Percentiles rank a stretch among this genome's conserved stretches.
Evolutionary conservation across 2,888 invertebrate genomes (phyloP).

Genomic region (Zonitis immaculata): DNA sequence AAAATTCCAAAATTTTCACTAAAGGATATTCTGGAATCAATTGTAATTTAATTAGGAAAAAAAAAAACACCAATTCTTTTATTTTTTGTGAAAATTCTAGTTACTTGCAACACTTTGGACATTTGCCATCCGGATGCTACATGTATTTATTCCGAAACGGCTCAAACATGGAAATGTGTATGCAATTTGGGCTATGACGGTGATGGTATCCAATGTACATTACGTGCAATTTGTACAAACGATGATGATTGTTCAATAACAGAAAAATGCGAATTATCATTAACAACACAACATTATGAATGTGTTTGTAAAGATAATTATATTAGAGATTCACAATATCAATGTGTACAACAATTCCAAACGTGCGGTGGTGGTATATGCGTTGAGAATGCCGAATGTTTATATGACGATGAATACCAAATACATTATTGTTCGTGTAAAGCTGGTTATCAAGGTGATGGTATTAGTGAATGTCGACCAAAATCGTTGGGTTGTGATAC

Average conservation of each 20-base stretch:
- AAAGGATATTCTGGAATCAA: slow-evolving; percentile 46
- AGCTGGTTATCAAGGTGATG: slow-evolving; percentile 74
- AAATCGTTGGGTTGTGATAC: slow-evolving; percentile 65
- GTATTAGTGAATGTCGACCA: slow-evolving; percentile 59
- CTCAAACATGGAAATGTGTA: slow-evolving; percentile 60
- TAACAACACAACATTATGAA: slow-evolving; percentile 57
- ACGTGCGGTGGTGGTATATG: slow-evolving; percentile 62
- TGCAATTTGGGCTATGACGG: slow-evolving; percentile 84
- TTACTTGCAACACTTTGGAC: slow-evolving; percentile 63
- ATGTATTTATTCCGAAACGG: slow-evolving; percentile 60
- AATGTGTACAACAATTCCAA: slow-evolving; percentile 55
- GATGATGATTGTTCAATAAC: slow-evolving; percentile 64
- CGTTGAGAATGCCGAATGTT: slow-evolving; percentile 67
- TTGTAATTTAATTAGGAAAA: slow-evolving; percentile 26
- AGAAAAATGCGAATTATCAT: slow-evolving; percentile 65
- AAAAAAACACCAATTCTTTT: background rate
- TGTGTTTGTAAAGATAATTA: slow-evolving; percentile 78
- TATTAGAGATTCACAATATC: slow-evolving; percentile 59
- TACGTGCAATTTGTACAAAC: slow-evolving; percentile 57
- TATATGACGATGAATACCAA: slow-evolving; percentile 60
- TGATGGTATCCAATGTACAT: slow-evolving; percentile 72
- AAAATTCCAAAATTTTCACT: slow-evolving; percentile 37
- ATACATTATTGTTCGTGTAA: slow-evolving; percentile 80
- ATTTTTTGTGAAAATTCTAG: background rate
- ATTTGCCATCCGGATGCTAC: slow-evolving; percentile 80